Evolutionary conservation across 2,113 vertebrate species (phyloP).

Genomic region (Mustela lutreola): DNA sequence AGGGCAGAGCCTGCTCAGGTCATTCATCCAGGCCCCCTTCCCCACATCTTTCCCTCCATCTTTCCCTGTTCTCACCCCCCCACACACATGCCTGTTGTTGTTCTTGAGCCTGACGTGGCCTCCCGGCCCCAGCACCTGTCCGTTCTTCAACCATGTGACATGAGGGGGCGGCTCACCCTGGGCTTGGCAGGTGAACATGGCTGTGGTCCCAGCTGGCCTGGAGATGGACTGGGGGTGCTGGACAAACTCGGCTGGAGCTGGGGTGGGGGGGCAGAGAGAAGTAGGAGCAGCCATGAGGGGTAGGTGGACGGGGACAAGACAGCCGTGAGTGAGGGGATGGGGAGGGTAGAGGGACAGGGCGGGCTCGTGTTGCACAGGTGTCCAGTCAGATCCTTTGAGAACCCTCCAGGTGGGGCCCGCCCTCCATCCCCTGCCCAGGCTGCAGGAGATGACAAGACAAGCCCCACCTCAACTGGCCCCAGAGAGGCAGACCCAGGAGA

Average conservation of each 20-base stretch:
- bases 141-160: conserved; percentile 98
- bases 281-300: background rate
- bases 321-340: background rate
- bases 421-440: background rate
- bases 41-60: accelerated
- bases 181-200: conserved; percentile 97
- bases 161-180: conserved; percentile 96
- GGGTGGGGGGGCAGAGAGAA: background rate
- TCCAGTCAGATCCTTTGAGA: background rate
- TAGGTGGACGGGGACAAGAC: background rate
- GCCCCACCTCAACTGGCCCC: background rate
- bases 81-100: conserved; percentile 93
- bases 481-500: conserved; percentile 58
- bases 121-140: conserved; percentile 94
- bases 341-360: background rate
- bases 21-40: no score
- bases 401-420: background rate
- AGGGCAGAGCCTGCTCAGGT: background rate
- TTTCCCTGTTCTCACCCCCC: background rate
- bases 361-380: background rate
- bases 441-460: conserved; percentile 43
- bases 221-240: conserved; percentile 98
- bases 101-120: conserved; percentile 97
- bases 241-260: conserved; percentile 97
- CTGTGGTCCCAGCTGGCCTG: conserved; percentile 95